Percentiles rank a stretch among this genome's conserved stretches.
These are phyloP conservation scores for Muraenolepis orangiensis DNA, from an alignment of 2,797 vertebrate species.

Conservation along the genomic window DNA sequence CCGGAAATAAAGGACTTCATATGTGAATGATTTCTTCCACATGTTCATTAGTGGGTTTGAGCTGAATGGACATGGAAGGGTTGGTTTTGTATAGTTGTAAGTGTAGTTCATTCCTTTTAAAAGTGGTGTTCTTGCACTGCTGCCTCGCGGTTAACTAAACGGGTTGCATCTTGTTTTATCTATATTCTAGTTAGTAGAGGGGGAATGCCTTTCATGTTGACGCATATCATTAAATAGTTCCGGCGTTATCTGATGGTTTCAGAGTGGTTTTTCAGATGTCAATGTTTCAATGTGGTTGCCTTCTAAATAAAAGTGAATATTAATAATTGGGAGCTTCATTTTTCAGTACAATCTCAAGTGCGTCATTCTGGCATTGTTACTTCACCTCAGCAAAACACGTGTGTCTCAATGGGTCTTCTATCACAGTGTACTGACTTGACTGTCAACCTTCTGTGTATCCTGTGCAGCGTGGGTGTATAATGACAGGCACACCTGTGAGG, in stretches of 20 bases:
- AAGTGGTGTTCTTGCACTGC: neutral
- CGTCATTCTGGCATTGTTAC: neutral
- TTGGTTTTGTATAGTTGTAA: too few relatives aligned
- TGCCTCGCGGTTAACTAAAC: neutral
- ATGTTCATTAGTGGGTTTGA: too few relatives aligned
- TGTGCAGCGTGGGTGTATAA: neutral
- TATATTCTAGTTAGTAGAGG: neutral
- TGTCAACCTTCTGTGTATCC: neutral
- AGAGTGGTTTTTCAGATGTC: neutral
- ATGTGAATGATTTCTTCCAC: neutral
- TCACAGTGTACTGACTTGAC: neutral
- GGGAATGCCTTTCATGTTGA: neutral
- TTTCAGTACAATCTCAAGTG: neutral
- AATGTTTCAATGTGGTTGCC: too few relatives aligned
- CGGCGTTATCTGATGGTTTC: neutral
- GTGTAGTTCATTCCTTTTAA: neutral
- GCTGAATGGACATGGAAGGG: too few relatives aligned
- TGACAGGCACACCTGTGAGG: neutral
- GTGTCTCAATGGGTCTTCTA: neutral
- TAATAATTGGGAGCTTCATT: neutral
- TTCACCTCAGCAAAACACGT: neutral
- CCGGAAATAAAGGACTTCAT: neutral
- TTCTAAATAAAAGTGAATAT: neutral
- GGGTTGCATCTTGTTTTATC: neutral
- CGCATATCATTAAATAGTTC: neutral